These are phyloP conservation scores for Sigmodon hispidus DNA, from an alignment of 2,113 vertebrate genomes.

Conservation along the genomic window DNA sequence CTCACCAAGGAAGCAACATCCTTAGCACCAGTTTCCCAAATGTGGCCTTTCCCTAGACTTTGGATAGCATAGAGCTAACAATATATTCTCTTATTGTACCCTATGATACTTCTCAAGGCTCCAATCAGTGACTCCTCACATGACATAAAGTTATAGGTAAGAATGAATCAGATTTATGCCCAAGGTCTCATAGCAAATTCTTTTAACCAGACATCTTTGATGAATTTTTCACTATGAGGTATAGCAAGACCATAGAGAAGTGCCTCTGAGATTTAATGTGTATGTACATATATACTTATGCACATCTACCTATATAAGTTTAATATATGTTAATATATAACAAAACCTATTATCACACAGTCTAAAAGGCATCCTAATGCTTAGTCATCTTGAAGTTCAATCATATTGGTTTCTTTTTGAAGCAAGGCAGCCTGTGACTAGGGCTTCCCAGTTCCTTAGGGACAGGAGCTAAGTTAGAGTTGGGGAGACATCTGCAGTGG, in stretches of 20 bases:
- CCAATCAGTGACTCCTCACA: background rate
- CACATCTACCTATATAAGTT: background rate
- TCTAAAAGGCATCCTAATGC: background rate
- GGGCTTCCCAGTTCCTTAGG: background rate
- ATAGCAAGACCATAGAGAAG: background rate
- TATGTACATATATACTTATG: background rate
- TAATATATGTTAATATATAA: background rate
- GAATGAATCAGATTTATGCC: background rate
- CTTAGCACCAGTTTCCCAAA: too few species aligned
- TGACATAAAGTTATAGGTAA: background rate
- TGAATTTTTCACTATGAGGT: background rate
- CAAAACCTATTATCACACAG: background rate
- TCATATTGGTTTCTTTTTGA: background rate
- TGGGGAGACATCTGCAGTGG: background rate
- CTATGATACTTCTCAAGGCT: background rate
- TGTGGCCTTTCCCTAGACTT: background rate
- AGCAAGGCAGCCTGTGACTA: background rate
- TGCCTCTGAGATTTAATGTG: background rate
- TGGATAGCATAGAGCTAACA: fast-evolving
- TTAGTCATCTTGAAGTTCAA: background rate
- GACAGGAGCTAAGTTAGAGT: background rate
- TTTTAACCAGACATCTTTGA: background rate
- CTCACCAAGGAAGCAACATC: background rate
- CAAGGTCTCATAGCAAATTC: background rate
- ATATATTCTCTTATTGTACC: background rate